These are phyloP conservation scores for Drosophila nebulosa DNA, from an alignment of 1,140 invertebrate species.

Conservation along the genomic window DNA sequence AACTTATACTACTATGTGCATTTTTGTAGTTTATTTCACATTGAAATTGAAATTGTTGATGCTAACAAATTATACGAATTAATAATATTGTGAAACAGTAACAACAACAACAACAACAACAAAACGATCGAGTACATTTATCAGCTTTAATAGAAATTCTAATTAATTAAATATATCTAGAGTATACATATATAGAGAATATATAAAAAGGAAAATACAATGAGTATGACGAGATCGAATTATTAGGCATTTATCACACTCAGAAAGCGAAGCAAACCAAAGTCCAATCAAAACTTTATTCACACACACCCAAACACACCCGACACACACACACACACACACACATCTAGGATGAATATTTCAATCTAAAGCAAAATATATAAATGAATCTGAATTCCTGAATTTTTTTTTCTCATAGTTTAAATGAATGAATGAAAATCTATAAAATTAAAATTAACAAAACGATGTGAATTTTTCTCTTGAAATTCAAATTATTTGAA, in stretches of 20 bases:
- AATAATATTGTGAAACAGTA: slow-evolving; percentile 29
- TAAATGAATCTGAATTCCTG: neutral
- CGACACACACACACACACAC: neutral
- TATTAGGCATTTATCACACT: slow-evolving; percentile 73
- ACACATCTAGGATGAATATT: neutral
- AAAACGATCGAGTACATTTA: slow-evolving; percentile 69
- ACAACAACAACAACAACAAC: neutral
- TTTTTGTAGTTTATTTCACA: slow-evolving; percentile 73
- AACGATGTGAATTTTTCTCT: slow-evolving; percentile 65
- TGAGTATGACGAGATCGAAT: slow-evolving; percentile 43
- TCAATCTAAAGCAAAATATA: neutral
- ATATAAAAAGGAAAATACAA: slow-evolving; percentile 46
- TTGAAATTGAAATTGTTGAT: slow-evolving; percentile 65
- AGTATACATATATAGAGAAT: neutral
- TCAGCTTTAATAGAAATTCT: slow-evolving; percentile 70
- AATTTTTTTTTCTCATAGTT: slow-evolving; percentile 27
- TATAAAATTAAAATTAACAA: neutral
- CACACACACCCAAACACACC: slow-evolving; percentile 3
- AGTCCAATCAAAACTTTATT: slow-evolving; percentile 3
- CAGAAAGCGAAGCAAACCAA: slow-evolving; percentile 2
- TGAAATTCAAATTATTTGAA: slow-evolving; percentile 74
- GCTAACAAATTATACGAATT: slow-evolving; percentile 72
- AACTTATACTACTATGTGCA: slow-evolving; percentile 21
- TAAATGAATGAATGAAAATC: slow-evolving; percentile 22
- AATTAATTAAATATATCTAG: slow-evolving; percentile 57